phyloP scores from a whole-genome alignment of 2,797 vertebrate genomes.

The Loriculus beryllinus region DNA sequence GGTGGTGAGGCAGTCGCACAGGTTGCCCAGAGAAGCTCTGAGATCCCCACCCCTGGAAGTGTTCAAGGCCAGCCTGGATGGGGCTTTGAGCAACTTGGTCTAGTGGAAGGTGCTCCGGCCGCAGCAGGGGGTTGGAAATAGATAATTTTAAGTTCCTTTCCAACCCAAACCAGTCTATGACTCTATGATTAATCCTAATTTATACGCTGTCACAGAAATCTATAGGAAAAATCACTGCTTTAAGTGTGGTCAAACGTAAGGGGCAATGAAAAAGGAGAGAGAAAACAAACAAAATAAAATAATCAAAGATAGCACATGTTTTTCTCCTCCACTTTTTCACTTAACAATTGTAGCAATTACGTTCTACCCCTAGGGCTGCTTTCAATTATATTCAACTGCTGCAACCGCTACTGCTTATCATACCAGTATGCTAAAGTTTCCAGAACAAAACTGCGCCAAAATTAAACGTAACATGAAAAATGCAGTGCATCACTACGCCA shows the following conservation, averaged over 20 bases:
- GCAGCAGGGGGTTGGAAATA: not conserved
- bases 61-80: not conserved
- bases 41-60: not conserved
- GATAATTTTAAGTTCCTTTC: not conserved
- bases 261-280: fast-evolving
- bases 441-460: not conserved
- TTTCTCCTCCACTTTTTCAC: not conserved
- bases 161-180: not conserved
- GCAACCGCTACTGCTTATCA: not conserved
- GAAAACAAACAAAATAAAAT: not conserved
- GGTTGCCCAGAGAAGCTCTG: not conserved
- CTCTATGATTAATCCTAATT: not conserved
- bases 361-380: not conserved
- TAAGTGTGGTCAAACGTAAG: not conserved
- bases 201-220: not conserved
- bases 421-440: not conserved
- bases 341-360: not conserved
- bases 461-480: not conserved
- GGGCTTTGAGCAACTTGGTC: not conserved
- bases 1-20: not conserved
- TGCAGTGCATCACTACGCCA: not conserved
- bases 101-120: not conserved
- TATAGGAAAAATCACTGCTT: not conserved
- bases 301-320: not conserved
- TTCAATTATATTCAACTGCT: not conserved